These are phyloP conservation scores for Hyposoter didymator DNA, from an alignment of 2,888 invertebrate species.

Conservation along the genomic window DNA sequence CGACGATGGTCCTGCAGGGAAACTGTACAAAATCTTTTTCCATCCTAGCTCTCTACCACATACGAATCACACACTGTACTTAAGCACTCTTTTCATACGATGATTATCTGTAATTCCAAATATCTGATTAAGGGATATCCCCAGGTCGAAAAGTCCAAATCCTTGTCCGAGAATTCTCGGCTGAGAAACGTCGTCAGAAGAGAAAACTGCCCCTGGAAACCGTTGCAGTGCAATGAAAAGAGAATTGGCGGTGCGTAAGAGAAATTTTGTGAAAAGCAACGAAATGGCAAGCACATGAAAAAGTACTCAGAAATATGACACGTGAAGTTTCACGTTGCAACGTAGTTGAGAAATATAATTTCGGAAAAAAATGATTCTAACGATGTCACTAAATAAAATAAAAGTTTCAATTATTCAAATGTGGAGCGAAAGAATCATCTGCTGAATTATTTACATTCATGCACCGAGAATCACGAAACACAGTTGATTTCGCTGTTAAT, in stretches of 20 bases:
- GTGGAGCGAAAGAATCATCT: background rate
- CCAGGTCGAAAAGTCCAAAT: too few species aligned
- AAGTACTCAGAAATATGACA: too few species aligned
- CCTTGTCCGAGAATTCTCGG: too few species aligned
- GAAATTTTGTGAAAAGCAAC: too few species aligned
- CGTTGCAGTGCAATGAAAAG: too few species aligned
- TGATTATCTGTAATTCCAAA: background rate
- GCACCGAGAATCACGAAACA: background rate
- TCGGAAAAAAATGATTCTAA: too few species aligned
- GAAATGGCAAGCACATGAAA: too few species aligned
- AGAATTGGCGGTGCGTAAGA: too few species aligned
- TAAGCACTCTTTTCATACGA: background rate
- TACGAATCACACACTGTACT: background rate
- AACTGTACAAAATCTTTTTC: background rate
- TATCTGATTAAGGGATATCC: background rate
- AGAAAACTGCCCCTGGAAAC: too few species aligned
- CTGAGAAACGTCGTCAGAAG: too few species aligned
- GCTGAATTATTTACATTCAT: background rate
- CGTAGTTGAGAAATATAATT: too few species aligned
- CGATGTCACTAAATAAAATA: background rate
- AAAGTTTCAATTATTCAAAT: background rate
- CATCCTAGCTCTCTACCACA: slow-evolving; percentile 8
- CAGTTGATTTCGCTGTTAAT: background rate
- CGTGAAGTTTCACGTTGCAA: too few species aligned
- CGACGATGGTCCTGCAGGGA: background rate